Evolutionary conservation across 1,140 invertebrate species (phyloP), one percentile per base, ranked within the genome.

Genomic region (Magallana gigas): DNA sequence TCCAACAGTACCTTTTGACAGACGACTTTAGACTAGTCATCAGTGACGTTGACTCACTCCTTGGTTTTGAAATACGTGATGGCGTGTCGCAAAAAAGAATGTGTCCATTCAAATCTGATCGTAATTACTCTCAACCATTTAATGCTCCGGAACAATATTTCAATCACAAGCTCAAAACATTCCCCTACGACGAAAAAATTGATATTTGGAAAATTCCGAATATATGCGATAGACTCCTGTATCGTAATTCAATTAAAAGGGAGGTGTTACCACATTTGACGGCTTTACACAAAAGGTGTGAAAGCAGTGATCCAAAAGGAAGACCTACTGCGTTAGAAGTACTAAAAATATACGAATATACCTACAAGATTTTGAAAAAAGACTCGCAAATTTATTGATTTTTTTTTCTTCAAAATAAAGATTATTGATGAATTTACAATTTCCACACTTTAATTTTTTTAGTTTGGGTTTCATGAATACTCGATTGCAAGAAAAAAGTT

Each of bases 401-500:
- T 7, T 36, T 85, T 84, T 86, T 86, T 86, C 23, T 36, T 48
- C 36, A 48, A 48, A 48, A 48, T 48, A 48, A 48, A 48, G 36
- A 48, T 48, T 48, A 48, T 48, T 48, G 36, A 5, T 48, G 36
- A 5, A 48, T 48, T 48, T 48, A 48, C 36, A 48, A 48, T 48
- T 48, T 48, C 36, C 36, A 48, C 36, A 48, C 36, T 48, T 48
- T 4, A 48, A 48, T 48, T 48, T 48, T 48, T 48, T 48, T 48
- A 48, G 3, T 48, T 4, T 48, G 0, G 36, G 36, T 48, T 48
- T 48, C 36, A 48, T 48, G 36, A 48, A 48, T 48, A 48, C 36
- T 48, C 36, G 36, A 48, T 48, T 48, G 36, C 36, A 48, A 48
- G 36, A 48, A 48, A 48, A 48, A 48, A 48, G 36, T 48, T 48